Percentiles rank a stretch among this genome's conserved stretches.
These are phyloP conservation scores for Imbricaverruca yamaguchii DNA, from an alignment of 2,888 invertebrate species.

Conservation along the genomic window DNA sequence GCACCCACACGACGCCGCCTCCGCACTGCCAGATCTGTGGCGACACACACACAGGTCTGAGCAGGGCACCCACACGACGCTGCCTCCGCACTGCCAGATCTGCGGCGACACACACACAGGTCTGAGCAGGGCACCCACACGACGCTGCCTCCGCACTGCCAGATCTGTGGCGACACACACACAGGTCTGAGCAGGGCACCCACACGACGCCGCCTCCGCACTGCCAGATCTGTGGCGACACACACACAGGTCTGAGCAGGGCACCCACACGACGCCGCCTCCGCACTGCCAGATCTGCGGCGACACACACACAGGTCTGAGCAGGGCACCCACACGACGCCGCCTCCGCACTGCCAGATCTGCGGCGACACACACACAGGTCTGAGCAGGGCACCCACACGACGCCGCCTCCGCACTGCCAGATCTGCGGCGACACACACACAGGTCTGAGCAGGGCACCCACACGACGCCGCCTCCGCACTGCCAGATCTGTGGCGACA, in stretches of 20 bases:
- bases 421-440: conserved; percentile 63
- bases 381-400: conserved; percentile 99
- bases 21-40: conserved; percentile 92
- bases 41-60: too few species aligned
- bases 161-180: conserved; percentile 63
- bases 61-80: conserved; percentile 97
- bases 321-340: conserved; percentile 97
- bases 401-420: conserved; percentile 98
- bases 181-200: conserved; percentile 99
- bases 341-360: conserved; percentile 98
- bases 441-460: conserved; percentile 99
- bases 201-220: conserved; percentile 97
- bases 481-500: conserved; percentile 78
- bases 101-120: too few species aligned
- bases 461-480: conserved; percentile 97
- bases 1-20: conserved; percentile 96
- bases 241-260: too few species aligned
- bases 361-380: too few species aligned
- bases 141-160: conserved; percentile 98
- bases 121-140: conserved; percentile 99
- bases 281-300: conserved; percentile 92
- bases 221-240: conserved; percentile 78
- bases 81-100: conserved; percentile 98
- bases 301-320: too few species aligned
- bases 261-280: conserved; percentile 96